Base-by-base conservation (phyloP, 2,888 invertebrate genomes). In the Folsomia manolachei region DNA sequence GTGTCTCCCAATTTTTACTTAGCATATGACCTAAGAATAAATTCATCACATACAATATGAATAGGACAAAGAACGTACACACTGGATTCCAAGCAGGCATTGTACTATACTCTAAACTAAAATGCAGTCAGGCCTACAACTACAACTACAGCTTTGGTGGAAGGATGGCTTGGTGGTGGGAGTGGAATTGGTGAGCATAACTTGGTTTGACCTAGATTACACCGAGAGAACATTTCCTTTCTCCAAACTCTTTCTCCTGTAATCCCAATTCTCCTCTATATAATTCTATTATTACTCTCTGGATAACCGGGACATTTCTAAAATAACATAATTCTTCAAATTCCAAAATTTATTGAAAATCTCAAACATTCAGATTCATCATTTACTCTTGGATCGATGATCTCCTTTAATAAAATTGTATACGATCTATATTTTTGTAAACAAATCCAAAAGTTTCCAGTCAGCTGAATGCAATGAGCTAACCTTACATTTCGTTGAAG, bases 261-360 rank as follows among this genome's bases (percentile, higher is more conserved):
- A 60, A 19, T 61, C 56, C 56, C n/a, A 56, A n/a, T 56, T 39
- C 65, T 21, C 2, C 63, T 18, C 21, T 23, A 24, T 63, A 24
- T 26, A 63, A 63, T 63, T 63, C 63, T 23, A 65, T 65, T 27
- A 27, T 65, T 39, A 18, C 1, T 23, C 63, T 65, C 65, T 39
- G 2, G 4, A 19, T 24, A 63, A 26, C 9, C 21, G 11, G n/a
- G 19, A 18, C 56, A 56, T 56, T 56, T n/a, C 19, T 4, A 18
- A 56, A 56, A 14, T 14, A 56, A 4, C n/a, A 4, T 7, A 21
- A 39, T 39, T 14, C 39, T 14, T 39, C 39, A 39, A 39, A 39
- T 39, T 39, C 56, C 56, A 7, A 56, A 56, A 21, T 56, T 56
- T 56, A 56, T 19, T 19, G 18, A 19, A 56, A 19, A 56, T 56